These are phyloP conservation scores for Oreochromis grahami DNA, from an alignment of 2,797 vertebrate genomes.

Conservation along the genomic window DNA sequence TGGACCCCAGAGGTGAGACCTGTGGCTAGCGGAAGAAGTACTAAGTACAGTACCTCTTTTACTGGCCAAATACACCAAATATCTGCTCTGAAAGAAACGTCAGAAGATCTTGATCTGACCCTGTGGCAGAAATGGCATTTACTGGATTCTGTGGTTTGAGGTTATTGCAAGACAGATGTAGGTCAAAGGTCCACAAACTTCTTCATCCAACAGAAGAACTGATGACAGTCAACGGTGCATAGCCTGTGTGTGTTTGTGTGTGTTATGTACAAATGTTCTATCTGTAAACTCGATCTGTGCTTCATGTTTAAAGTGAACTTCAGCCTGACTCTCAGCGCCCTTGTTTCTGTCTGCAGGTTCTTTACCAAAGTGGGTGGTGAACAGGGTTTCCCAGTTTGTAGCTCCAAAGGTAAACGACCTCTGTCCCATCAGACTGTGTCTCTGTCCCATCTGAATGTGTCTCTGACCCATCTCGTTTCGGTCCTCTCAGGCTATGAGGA, in stretches of 20 bases:
- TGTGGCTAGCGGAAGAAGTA: neutral
- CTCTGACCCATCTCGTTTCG: neutral
- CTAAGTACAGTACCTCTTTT: neutral
- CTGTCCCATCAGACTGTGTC: accelerated
- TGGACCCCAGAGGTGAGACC: slow-evolving; percentile 82
- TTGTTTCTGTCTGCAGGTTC: slow-evolving; percentile 75
- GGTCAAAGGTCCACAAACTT: neutral
- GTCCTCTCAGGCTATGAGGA: slow-evolving; percentile 79
- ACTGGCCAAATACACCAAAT: neutral
- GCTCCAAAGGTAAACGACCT: slow-evolving; percentile 82
- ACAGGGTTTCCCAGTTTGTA: slow-evolving; percentile 87
- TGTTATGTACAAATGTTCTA: neutral
- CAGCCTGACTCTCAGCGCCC: neutral
- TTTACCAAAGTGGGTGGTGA: slow-evolving; percentile 91
- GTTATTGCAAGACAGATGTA: neutral
- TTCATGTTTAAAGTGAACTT: neutral
- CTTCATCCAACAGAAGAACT: neutral
- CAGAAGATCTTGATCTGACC: neutral
- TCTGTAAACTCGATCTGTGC: neutral
- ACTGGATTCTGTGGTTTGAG: neutral
- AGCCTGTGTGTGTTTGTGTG: neutral
- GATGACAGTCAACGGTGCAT: neutral
- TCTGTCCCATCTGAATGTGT: accelerated
- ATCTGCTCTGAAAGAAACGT: neutral
- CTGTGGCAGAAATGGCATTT: neutral